A percentile compares a stretch with the other conserved stretches of the same genome.
phyloP scores from a whole-genome alignment of 2,888 invertebrate genomes.

The Octonoba sinensis region DNA sequence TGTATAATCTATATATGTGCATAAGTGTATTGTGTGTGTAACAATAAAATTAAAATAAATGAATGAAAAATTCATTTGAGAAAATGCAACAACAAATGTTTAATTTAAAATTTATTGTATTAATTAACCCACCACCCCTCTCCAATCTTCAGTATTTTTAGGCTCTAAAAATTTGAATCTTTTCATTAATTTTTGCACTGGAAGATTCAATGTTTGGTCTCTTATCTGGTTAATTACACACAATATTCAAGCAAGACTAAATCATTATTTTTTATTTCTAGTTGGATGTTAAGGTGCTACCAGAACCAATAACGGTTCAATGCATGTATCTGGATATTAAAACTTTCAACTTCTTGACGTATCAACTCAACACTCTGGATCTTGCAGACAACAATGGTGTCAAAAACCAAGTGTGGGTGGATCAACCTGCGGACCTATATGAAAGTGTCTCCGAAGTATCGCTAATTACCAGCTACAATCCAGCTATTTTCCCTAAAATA shows the following conservation, averaged over 20 bases:
- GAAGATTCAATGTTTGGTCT: not conserved
- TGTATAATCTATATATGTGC: too few relatives aligned
- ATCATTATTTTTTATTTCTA: conserved; percentile 11
- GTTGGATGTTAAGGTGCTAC: conserved; percentile 76
- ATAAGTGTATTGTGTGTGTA: too few relatives aligned
- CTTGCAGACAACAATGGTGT: conserved; percentile 73
- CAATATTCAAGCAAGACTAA: not conserved
- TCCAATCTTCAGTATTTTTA: too few relatives aligned
- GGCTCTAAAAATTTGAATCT: too few relatives aligned
- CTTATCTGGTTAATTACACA: not conserved
- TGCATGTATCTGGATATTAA: conserved; percentile 85
- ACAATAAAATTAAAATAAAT: too few relatives aligned
- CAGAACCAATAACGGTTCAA: conserved; percentile 85
- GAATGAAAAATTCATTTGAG: too few relatives aligned
- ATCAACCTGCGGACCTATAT: conserved; percentile 76
- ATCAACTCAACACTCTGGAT: conserved; percentile 86
- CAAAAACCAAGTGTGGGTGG: conserved; percentile 86
- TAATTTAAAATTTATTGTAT: too few relatives aligned
- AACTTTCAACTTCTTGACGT: conserved; percentile 83
- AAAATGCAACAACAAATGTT: too few relatives aligned
- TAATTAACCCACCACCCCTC: too few relatives aligned
- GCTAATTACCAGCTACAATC: conserved; percentile 80
- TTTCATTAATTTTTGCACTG: too few relatives aligned
- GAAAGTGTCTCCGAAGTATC: conserved; percentile 77
- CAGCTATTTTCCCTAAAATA: conserved; percentile 82